Evolutionary conservation across 2,113 vertebrate species (phyloP).

Genomic region (Ochotona curzoniae): DNA sequence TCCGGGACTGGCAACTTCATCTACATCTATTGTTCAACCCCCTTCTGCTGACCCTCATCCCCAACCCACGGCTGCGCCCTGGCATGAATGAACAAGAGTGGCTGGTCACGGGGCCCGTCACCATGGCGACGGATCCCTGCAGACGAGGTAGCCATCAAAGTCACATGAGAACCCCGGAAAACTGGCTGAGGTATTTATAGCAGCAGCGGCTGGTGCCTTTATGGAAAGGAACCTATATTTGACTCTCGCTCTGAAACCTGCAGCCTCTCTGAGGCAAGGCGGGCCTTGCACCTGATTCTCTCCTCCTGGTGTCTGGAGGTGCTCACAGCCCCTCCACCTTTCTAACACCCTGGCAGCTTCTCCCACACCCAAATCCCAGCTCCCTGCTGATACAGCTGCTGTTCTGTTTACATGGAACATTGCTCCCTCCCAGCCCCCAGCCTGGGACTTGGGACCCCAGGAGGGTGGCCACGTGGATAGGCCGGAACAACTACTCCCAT

Average conservation of each 20-base stretch:
- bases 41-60: background rate
- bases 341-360: background rate
- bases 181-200: slow-evolving; percentile 89
- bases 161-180: slow-evolving; percentile 87
- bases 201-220: slow-evolving; percentile 84
- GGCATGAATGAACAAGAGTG: slow-evolving; percentile 83
- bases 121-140: slow-evolving; percentile 88
- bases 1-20: background rate
- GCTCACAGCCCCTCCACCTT: background rate
- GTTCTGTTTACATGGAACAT: background rate
- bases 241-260: slow-evolving; percentile 60
- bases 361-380: background rate
- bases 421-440: background rate
- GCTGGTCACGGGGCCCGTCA: slow-evolving; percentile 83
- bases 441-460: background rate
- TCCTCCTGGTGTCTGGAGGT: background rate
- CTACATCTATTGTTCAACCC: slow-evolving; percentile 28
- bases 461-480: background rate
- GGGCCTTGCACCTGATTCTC: slow-evolving; percentile 11
- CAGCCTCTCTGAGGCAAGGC: slow-evolving; percentile 58
- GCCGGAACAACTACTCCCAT: background rate
- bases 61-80: slow-evolving; percentile 50
- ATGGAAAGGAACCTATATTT: slow-evolving; percentile 85
- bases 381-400: background rate
- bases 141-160: slow-evolving; percentile 84